These are phyloP conservation scores for Protosalanx chinensis DNA, from an alignment of 2,797 vertebrate genomes.

Conservation along the genomic window DNA sequence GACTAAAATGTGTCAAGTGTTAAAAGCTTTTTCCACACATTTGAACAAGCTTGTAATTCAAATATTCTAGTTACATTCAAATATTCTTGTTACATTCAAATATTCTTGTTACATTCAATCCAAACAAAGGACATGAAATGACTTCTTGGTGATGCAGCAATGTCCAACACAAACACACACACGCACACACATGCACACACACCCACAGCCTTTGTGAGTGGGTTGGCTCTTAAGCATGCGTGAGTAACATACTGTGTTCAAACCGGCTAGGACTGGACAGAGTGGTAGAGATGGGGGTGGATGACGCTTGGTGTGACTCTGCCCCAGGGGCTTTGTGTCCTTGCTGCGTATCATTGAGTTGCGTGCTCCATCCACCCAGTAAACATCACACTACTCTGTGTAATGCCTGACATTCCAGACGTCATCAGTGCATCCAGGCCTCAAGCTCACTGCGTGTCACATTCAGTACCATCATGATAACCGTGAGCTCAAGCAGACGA, in stretches of 20 bases:
- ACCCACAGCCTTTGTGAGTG: too few relatives aligned
- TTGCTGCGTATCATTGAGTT: slow-evolving; percentile 2
- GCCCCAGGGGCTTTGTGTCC: slow-evolving; percentile 2
- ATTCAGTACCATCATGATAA: neutral
- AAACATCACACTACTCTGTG: neutral
- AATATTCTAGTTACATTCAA: too few relatives aligned
- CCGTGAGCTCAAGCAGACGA: neutral
- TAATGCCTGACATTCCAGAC: slow-evolving; percentile 13
- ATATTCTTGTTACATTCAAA: too few relatives aligned
- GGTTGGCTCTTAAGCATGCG: slow-evolving; percentile 11
- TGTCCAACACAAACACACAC: neutral
- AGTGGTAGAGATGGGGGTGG: neutral
- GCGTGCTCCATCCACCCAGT: slow-evolving; percentile 1
- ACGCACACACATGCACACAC: neutral
- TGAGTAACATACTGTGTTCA: slow-evolving; percentile 16
- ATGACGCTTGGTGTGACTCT: neutral
- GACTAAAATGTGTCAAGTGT: too few relatives aligned
- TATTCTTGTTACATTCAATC: too few relatives aligned
- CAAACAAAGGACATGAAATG: too few relatives aligned
- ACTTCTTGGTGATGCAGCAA: too few relatives aligned
- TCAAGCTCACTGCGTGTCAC: neutral
- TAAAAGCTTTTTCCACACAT: too few relatives aligned
- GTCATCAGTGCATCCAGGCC: neutral
- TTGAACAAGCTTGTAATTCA: too few relatives aligned
- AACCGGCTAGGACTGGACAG: slow-evolving; percentile 12